phyloP scores from a whole-genome alignment of 2,888 invertebrate species.

The Crematogaster levior region DNA sequence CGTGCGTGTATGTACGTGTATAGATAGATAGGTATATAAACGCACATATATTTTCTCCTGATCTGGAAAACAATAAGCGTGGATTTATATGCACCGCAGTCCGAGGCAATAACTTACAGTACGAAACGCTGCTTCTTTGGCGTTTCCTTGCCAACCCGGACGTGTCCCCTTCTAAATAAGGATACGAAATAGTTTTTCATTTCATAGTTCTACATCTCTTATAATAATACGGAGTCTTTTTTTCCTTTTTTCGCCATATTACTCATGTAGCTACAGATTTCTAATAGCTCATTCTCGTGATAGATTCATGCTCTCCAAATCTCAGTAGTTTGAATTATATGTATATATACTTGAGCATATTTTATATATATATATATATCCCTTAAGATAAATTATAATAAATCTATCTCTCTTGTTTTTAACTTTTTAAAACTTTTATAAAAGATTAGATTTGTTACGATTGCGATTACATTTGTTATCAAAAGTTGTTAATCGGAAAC shows the following conservation, averaged over 20 bases:
- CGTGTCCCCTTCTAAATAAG: conserved; percentile 83
- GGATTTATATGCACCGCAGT: conserved; percentile 83
- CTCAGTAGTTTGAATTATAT: neutral
- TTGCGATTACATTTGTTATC: neutral
- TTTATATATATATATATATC: too few species aligned
- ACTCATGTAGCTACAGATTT: conserved; percentile 3
- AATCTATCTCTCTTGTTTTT: neutral
- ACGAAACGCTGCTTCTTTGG: conserved; percentile 77
- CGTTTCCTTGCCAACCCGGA: conserved; percentile 73
- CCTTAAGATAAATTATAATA: neutral
- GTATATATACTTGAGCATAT: neutral
- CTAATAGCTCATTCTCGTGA: neutral
- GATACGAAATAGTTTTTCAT: conserved; percentile 82
- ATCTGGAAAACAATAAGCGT: conserved; percentile 85
- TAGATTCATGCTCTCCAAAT: neutral
- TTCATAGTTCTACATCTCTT: conserved; percentile 69
- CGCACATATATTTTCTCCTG: conserved; percentile 84
- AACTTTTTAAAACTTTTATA: neutral
- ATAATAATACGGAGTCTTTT: conserved; percentile 57
- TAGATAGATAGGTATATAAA: conserved; percentile 40
- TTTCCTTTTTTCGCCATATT: neutral
- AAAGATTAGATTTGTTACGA: neutral
- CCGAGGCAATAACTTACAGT: conserved; percentile 83
- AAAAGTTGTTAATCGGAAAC: neutral
- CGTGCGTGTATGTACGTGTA: neutral